These are phyloP conservation scores for Gadopsis bispinosus DNA, from an alignment of 2,797 vertebrate genomes.

Conservation along the genomic window DNA sequence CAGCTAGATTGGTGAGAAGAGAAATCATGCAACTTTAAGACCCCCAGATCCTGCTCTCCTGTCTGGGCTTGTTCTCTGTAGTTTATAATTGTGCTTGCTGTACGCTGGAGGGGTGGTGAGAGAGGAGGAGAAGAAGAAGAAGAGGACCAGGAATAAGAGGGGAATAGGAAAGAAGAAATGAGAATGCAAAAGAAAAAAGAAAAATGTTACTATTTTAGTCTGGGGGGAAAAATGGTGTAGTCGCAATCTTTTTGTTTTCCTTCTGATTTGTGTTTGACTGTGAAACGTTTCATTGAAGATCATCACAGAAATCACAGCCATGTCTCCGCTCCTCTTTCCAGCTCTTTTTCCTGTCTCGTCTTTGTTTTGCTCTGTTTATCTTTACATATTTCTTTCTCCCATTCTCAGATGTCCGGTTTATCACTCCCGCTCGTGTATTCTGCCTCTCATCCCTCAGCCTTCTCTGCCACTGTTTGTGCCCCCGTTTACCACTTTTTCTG, in stretches of 20 bases:
- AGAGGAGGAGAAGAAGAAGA: background rate
- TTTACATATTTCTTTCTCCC: background rate
- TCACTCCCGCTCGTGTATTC: constrained; percentile 4
- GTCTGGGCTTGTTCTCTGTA: constrained; percentile 36
- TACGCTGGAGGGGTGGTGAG: constrained; percentile 1
- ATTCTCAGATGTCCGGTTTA: constrained; percentile 11
- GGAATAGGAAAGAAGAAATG: background rate
- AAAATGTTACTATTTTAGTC: constrained; percentile 17
- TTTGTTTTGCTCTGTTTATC: constrained; percentile 25
- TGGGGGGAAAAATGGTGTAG: constrained; percentile 21
- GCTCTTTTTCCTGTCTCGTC: constrained; percentile 10
- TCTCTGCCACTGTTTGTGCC: constrained; percentile 15
- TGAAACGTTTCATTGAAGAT: constrained; percentile 25
- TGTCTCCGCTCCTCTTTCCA: background rate
- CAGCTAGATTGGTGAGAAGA: constrained; percentile 53
- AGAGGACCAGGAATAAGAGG: background rate
- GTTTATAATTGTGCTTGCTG: constrained; percentile 25
- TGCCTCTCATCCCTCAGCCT: constrained; percentile 13
- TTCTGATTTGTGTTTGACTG: constrained; percentile 33
- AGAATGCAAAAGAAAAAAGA: background rate
- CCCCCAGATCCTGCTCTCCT: constrained; percentile 11
- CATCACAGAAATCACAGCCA: constrained; percentile 10
- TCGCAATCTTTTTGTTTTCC: constrained; percentile 28
- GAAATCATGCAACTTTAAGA: constrained; percentile 54
- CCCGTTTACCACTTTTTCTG: background rate